Evolutionary conservation across 2,888 invertebrate species (phyloP), one percentile per base, ranked within the genome.

Genomic region (Eumerus sabulonum): DNA sequence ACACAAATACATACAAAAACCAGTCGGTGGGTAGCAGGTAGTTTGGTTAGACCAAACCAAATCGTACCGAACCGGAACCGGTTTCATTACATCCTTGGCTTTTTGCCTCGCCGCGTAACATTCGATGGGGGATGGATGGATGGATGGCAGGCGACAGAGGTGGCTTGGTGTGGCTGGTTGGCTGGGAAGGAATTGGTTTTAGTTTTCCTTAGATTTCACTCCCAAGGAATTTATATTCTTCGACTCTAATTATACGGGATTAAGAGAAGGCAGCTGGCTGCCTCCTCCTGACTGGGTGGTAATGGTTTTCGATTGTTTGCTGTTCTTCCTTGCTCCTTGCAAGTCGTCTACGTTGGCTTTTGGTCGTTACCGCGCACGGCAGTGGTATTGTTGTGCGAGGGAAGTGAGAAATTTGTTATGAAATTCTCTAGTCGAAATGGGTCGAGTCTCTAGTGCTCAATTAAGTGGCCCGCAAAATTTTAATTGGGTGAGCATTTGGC

Each of bases 31-130:
- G 38, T 17, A 17, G 9, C 7, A n/a, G n/a, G n/a, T 27, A 27
- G 27, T 2, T 27, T 27, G 27, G 27, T 27, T 27, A 27, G 27
- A 27, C 27, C 27, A 27, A 27, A 27, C 27, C 27, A 27, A 27
- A 27, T 7, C 27, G 7, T 27, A 27, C 27, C 27, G 59, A 68
- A 53, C 68, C 74, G 63, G 74, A 79, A 79, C 64, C 63, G 68
- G 64, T 79, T 79, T 79, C 79, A 79, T 79, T 74, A 79, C 74
- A 79, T 74, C 74, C 79, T 70, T 79, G 79, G 79, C 73, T 74
- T 73, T 68, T 53, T 45, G 57, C 36, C 35, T 16, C 17, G 19
- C n/a, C 18, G 5, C n/a, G n/a, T n/a, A n/a, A n/a, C n/a, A n/a
- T n/a, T n/a, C n/a, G n/a, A n/a, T n/a, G n/a, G n/a, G n/a, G n/a